Evolutionary conservation across 2,113 vertebrate genomes (phyloP).

Genomic region (Rhineura floridana): DNA sequence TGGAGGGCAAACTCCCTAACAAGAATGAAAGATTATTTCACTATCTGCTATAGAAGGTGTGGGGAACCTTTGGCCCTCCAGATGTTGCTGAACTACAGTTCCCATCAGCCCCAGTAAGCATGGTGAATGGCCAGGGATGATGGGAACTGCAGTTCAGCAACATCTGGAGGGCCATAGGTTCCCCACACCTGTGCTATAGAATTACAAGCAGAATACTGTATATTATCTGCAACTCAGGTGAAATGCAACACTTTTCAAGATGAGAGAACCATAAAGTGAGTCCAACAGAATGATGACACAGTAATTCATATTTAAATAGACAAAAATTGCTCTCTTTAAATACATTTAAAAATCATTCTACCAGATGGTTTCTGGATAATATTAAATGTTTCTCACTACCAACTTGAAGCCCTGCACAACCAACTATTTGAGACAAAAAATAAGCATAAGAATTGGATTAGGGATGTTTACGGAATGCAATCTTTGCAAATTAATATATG

Average conservation of each 20-base stretch:
- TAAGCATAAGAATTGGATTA: neutral
- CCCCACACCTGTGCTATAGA: neutral
- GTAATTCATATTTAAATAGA: neutral
- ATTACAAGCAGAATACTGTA: neutral
- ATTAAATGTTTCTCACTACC: slow-evolving; percentile 26
- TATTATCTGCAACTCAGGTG: neutral
- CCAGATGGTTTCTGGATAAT: slow-evolving; percentile 45
- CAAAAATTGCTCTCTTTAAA: neutral
- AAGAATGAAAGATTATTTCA: slow-evolving; percentile 4
- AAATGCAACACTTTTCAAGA: neutral
- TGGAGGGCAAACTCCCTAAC: neutral
- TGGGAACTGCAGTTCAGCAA: too few relatives aligned
- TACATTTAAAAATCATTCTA: neutral
- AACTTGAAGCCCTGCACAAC: slow-evolving; percentile 44
- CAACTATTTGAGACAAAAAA: slow-evolving; percentile 44
- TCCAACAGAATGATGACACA: neutral
- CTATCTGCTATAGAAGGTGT: neutral
- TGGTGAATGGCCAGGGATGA: too few relatives aligned
- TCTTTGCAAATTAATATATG: neutral
- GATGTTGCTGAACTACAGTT: too few relatives aligned
- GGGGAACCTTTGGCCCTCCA: too few relatives aligned
- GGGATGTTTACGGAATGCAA: neutral
- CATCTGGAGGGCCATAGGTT: too few relatives aligned
- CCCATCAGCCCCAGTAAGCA: too few relatives aligned
- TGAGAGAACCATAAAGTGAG: neutral